These are phyloP conservation scores for Anthophora plumipes DNA, from an alignment of 2,888 invertebrate species.

Conservation along the genomic window DNA sequence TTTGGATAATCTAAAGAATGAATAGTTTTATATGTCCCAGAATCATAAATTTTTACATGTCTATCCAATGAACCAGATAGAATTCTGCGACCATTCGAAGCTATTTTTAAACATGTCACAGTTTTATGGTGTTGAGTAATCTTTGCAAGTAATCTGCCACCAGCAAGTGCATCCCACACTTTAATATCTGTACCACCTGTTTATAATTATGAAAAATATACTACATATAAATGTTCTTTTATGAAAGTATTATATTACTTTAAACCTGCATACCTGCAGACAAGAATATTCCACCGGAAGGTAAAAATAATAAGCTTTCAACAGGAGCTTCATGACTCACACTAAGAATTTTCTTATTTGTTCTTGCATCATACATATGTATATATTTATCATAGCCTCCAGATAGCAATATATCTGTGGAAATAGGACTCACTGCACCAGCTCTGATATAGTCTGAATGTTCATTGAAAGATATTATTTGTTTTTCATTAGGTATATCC, in stretches of 20 bases:
- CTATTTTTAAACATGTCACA: constrained; percentile 93
- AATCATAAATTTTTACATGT: constrained; percentile 96
- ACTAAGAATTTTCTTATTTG: constrained; percentile 88
- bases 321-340: constrained; percentile 96
- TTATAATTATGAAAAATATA: constrained; percentile 38
- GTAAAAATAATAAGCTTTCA: constrained; percentile 94
- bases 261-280: constrained; percentile 89
- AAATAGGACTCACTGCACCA: constrained; percentile 91
- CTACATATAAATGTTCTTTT: not conserved
- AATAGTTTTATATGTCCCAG: constrained; percentile 93
- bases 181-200: constrained; percentile 93
- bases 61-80: constrained; percentile 96
- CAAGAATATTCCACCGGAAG: constrained; percentile 95
- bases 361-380: constrained; percentile 94
- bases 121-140: constrained; percentile 98
- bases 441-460: constrained; percentile 94
- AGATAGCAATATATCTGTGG: constrained; percentile 91
- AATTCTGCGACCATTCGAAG: constrained; percentile 92
- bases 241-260: not conserved
- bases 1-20: constrained; percentile 96
- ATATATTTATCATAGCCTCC: constrained; percentile 96
- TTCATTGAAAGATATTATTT: constrained; percentile 88
- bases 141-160: constrained; percentile 93
- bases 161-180: constrained; percentile 96
- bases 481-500: constrained; percentile 95